phyloP scores from a whole-genome alignment of 2,113 vertebrate genomes.

The Ceyx melanurus region DNA sequence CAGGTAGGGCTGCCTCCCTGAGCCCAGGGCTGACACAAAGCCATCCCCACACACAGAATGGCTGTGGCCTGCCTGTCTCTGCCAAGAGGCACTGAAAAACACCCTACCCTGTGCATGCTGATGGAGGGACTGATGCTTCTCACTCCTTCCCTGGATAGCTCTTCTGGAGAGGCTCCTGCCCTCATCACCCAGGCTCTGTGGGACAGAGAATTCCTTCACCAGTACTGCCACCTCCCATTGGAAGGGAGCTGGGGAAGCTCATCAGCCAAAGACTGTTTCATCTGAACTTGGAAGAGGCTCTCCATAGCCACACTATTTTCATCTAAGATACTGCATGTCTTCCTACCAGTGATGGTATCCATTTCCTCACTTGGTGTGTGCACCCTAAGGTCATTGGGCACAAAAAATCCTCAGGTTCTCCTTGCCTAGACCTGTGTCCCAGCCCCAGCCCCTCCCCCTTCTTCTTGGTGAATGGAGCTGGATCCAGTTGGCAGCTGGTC shows the following conservation, averaged over 20 bases:
- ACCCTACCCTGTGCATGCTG: not conserved
- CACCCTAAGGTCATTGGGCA: not conserved
- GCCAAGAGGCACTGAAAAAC: not conserved
- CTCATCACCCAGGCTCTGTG: not conserved
- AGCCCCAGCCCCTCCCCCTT: not conserved
- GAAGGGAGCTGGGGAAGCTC: not conserved
- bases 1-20: not conserved
- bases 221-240: not conserved
- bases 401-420: not conserved
- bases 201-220: not conserved
- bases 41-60: not conserved
- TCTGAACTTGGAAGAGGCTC: not conserved
- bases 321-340: not conserved
- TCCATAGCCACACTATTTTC: not conserved
- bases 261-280: not conserved
- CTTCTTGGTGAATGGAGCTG: not conserved
- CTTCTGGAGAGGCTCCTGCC: not conserved
- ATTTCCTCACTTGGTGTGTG: not conserved
- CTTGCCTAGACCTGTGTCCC: not conserved
- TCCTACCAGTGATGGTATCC: not conserved
- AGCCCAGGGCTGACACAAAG: not conserved
- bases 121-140: not conserved
- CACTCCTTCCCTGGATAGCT: not conserved
- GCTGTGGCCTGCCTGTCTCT: accelerated
- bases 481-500: too few relatives aligned